Percentiles rank a stretch among this genome's conserved stretches.
These are phyloP conservation scores for Battus philenor DNA, from an alignment of 1,140 invertebrate species.

Conservation along the genomic window DNA sequence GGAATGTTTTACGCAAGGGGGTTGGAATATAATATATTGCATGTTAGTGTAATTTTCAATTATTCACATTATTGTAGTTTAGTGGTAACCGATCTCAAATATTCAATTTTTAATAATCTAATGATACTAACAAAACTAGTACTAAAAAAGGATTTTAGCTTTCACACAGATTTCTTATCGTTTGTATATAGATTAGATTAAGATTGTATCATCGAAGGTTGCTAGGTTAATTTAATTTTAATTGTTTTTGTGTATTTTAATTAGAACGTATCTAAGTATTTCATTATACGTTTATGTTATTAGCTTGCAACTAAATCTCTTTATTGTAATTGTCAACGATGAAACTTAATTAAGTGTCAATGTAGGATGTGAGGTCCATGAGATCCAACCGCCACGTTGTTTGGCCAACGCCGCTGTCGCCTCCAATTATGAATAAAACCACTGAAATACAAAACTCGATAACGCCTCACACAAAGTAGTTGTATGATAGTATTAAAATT, in stretches of 20 bases:
- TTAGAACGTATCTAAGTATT: too few species aligned
- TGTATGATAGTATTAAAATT: conserved; percentile 11
- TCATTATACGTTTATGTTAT: too few species aligned
- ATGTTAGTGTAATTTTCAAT: conserved; percentile 26
- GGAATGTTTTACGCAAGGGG: conserved; percentile 24
- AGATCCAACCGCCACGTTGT: neutral
- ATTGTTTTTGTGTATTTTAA: neutral
- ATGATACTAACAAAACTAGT: neutral
- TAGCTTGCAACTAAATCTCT: too few species aligned
- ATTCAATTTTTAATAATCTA: conserved; percentile 4
- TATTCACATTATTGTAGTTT: neutral
- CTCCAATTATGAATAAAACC: neutral
- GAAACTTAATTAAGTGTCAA: conserved; percentile 6
- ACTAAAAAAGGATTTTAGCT: neutral
- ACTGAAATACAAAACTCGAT: conserved; percentile 8
- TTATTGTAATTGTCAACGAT: neutral
- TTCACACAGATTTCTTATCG: conserved; percentile 8
- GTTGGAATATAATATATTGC: conserved; percentile 23
- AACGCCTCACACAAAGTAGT: conserved; percentile 11
- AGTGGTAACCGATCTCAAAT: neutral
- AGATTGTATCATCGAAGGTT: neutral
- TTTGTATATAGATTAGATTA: conserved; percentile 7
- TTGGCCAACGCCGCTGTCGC: neutral
- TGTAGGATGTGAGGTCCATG: conserved; percentile 3
- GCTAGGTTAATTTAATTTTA: conserved; percentile 1